Base-by-base conservation (phyloP, 2,888 invertebrate genomes). In the Agrochola lota region DNA sequence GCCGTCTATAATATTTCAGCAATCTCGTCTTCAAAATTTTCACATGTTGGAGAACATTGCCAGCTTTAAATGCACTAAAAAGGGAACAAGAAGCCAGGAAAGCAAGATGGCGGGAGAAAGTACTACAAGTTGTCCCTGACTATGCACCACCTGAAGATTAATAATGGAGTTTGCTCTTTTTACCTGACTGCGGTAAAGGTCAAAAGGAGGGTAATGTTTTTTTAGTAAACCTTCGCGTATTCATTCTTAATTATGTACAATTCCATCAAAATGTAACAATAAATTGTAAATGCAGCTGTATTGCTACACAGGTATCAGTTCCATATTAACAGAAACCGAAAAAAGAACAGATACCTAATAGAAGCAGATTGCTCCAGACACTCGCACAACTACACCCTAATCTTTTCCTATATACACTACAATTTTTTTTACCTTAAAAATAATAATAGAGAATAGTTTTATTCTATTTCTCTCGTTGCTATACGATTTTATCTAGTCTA, bases 81-180 rank as follows among this genome's bases (percentile, higher is more conserved):
- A 97, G 97, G 85, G 97, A 98, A 84, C 98, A 98, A 85, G 98
- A 98, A 88, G 97, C 97, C 74, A 97, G 98, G 68, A 97, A 98
- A 90, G 97, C 97, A 85, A 97, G 97, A 90, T 98, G 98, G 98
- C 95, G 98, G 69, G 95, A 97, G 90, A 98, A 98, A 94, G 98
- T 98, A 20, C 97, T 97, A 94, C 97, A 98, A 93, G 97, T 98
- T 64, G 94, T 98, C 74, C 98, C 98, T 0, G 98, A 98, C 91
- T 98, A 97, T 90, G 95, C 95, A 71, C 98, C 98, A 3, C 96
- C 96, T 12, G 95, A 96, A 49, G 96, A 96, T 85, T 96, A 91
- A 78, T 59, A 15, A 59, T 69, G 9, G 23, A 72, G 17, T 35
- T 46, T 55, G 6, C 30, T 46, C 11, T 35, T 63, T 52, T 40